Evolutionary conservation across 2,888 invertebrate species (phyloP).

Genomic region (Plebejus melissa): DNA sequence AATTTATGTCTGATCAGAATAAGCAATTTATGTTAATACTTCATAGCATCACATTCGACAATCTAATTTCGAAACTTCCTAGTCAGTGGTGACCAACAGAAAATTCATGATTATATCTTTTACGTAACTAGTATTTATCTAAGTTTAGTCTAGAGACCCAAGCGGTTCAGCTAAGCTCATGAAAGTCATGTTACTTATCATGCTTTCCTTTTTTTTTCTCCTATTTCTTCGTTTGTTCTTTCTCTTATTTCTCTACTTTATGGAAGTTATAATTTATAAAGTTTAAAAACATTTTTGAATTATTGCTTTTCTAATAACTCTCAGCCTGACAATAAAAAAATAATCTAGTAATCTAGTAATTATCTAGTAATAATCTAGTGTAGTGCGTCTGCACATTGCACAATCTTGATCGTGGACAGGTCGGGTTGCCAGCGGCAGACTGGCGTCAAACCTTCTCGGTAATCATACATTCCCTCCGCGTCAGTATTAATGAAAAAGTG

Average conservation of each 20-base stretch:
- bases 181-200: too few species aligned
- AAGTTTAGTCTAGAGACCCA: neutral
- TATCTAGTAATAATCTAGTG: too few species aligned
- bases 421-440: neutral
- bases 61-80: neutral
- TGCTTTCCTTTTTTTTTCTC: too few species aligned
- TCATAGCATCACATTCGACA: neutral
- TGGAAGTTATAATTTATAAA: neutral
- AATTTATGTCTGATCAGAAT: constrained; percentile 20
- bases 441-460: constrained; percentile 19
- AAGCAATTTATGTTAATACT: neutral
- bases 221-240: too few species aligned
- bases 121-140: neutral
- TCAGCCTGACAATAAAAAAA: neutral
- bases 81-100: neutral
- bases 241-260: neutral
- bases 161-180: neutral
- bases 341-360: neutral
- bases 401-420: neutral
- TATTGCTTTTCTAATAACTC: neutral
- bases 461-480: constrained; percentile 18
- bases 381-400: neutral
- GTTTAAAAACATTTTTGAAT: neutral
- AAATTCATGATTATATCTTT: neutral
- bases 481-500: constrained; percentile 22